These are phyloP conservation scores for Neodiprion pinetum DNA, from an alignment of 1,140 invertebrate species.

Conservation along the genomic window DNA sequence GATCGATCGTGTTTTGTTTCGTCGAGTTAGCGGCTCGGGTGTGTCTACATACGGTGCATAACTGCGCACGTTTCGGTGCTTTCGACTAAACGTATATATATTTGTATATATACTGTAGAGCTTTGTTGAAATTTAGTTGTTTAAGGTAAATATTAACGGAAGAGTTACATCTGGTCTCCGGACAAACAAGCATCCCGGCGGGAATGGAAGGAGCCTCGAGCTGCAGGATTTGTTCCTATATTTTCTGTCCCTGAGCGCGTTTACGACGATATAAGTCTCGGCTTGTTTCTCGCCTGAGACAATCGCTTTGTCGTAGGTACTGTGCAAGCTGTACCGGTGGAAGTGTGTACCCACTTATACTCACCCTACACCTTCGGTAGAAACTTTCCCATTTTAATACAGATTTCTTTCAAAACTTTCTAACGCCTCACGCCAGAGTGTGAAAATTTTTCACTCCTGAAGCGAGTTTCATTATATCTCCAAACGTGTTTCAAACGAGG, in stretches of 20 bases:
- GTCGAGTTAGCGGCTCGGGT: too few species aligned
- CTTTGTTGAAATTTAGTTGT: background rate
- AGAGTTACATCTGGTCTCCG: background rate
- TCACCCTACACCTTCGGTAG: background rate
- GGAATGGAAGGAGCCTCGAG: background rate
- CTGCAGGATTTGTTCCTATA: background rate
- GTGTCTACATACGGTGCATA: too few species aligned
- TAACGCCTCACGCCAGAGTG: background rate
- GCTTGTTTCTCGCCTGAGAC: too few species aligned
- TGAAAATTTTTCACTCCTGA: background rate
- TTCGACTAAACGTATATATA: too few species aligned
- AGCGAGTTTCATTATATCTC: background rate
- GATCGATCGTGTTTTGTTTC: too few species aligned
- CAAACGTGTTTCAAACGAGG: too few species aligned
- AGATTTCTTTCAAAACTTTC: background rate
- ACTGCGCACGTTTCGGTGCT: too few species aligned
- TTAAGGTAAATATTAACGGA: conserved; percentile 1
- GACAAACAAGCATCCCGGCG: background rate
- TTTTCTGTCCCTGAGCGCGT: too few species aligned
- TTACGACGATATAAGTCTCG: too few species aligned
- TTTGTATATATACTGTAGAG: background rate
- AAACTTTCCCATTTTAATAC: conserved; percentile 1
- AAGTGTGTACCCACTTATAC: too few species aligned
- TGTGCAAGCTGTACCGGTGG: too few species aligned
- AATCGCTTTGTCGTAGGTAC: too few species aligned